A percentile compares a stretch with the other conserved stretches of the same genome.
Evolutionary conservation across 2,888 invertebrate species (phyloP).

Genomic region (Eugnorisma glareosa): DNA sequence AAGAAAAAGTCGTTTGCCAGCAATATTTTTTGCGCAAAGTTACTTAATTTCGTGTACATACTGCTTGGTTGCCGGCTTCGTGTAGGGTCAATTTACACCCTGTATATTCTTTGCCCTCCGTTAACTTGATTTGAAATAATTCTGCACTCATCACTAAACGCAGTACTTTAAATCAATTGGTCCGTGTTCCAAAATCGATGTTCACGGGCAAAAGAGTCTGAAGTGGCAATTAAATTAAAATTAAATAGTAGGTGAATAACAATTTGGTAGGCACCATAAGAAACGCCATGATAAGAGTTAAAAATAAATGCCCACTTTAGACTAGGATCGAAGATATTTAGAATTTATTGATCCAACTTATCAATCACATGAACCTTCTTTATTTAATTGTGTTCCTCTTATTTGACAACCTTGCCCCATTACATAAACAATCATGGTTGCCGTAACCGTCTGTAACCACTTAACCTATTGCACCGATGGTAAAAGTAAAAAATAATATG

Average conservation of each 20-base stretch:
- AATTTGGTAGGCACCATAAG: neutral
- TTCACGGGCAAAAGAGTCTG: no score
- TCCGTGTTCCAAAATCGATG: no score
- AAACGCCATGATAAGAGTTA: neutral
- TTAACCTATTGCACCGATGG: constrained; percentile 66
- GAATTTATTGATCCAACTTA: neutral
- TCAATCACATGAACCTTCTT: neutral
- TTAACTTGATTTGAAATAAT: no score
- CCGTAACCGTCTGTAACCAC: constrained; percentile 39
- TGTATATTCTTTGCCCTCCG: no score
- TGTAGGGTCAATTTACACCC: no score
- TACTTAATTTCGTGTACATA: no score
- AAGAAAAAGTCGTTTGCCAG: no score
- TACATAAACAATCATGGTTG: constrained; percentile 33
- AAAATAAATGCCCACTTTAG: neutral
- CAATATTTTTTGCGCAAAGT: no score
- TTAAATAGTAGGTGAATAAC: neutral
- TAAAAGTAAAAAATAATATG: constrained; percentile 53
- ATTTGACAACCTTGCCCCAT: constrained; percentile 14
- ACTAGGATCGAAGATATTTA: neutral
- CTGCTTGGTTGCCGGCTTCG: no score
- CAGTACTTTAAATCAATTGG: no score
- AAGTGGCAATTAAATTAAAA: neutral
- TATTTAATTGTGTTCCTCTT: neutral
- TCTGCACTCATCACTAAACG: no score